These are phyloP conservation scores for Yponomeuta malinellus DNA, from an alignment of 2,888 invertebrate species.

Conservation along the genomic window DNA sequence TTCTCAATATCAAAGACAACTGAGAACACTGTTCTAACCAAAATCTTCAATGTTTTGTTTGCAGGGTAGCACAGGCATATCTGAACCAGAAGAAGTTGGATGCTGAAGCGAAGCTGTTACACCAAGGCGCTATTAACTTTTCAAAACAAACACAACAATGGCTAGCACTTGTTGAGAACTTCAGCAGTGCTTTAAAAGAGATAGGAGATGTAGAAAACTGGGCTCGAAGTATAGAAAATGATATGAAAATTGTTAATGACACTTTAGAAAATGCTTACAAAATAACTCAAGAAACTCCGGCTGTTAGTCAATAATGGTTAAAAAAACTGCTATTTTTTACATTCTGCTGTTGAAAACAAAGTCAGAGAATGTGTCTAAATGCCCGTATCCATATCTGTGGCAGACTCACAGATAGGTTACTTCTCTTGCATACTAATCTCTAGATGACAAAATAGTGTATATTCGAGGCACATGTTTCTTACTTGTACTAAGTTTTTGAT, in stretches of 20 bases:
- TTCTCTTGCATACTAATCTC: too few species aligned
- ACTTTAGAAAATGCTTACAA: slow-evolving; percentile 96
- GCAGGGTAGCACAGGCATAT: slow-evolving; percentile 97
- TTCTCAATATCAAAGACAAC: too few species aligned
- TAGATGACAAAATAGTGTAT: too few species aligned
- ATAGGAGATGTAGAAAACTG: slow-evolving; percentile 99
- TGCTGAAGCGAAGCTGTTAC: slow-evolving; percentile 96
- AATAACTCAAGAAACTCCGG: slow-evolving; percentile 69
- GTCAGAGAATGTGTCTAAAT: too few species aligned
- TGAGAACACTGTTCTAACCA: not conserved
- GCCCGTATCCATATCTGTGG: too few species aligned
- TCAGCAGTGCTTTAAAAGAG: slow-evolving; percentile 93
- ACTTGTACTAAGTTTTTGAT: too few species aligned
- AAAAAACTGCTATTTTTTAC: not conserved
- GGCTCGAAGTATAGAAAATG: slow-evolving; percentile 97
- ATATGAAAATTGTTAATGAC: slow-evolving; percentile 93
- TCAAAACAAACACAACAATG: slow-evolving; percentile 98
- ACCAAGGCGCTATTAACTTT: slow-evolving; percentile 95
- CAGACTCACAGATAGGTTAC: too few species aligned
- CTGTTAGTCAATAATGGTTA: slow-evolving; percentile 30
- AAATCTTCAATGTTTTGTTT: slow-evolving; percentile 27
- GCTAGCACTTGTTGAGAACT: slow-evolving; percentile 93
- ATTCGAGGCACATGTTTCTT: too few species aligned
- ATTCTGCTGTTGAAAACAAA: not conserved
- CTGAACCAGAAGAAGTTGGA: slow-evolving; percentile 98